phyloP scores from a whole-genome alignment of 1,140 invertebrate genomes.

The Oryzaephilus surinamensis region DNA sequence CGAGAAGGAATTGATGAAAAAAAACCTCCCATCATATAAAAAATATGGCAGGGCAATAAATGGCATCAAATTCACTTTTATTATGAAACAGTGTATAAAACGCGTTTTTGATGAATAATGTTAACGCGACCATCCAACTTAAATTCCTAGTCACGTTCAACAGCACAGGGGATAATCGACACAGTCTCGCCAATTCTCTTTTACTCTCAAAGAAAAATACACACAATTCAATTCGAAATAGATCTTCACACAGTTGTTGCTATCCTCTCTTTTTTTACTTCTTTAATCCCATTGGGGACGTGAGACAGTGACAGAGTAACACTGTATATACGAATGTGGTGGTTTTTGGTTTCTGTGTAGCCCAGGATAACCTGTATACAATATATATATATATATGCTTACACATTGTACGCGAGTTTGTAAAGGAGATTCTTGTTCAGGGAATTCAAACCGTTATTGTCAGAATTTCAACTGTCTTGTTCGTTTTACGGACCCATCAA shows the following conservation, averaged over 20 bases:
- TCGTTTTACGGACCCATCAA: slow-evolving; percentile 17
- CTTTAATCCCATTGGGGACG: no score
- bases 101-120: slow-evolving; percentile 36
- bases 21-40: no score
- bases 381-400: no score
- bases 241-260: no score
- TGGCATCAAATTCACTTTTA: slow-evolving; percentile 34
- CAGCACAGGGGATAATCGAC: slow-evolving; percentile 32
- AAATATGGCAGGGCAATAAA: slow-evolving; percentile 19
- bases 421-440: slow-evolving; percentile 32
- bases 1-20: no score
- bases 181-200: slow-evolving; percentile 22
- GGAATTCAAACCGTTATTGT: slow-evolving; percentile 33
- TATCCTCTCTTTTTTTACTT: no score
- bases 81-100: slow-evolving; percentile 34
- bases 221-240: no score
- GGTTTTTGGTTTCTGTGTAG: no score
- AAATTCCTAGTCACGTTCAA: slow-evolving; percentile 32
- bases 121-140: slow-evolving; percentile 24
- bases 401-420: slow-evolving; percentile 30
- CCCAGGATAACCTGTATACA: slow-evolving; percentile 25
- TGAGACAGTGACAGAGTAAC: no score
- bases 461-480: slow-evolving; percentile 30
- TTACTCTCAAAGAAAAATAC: slow-evolving; percentile 26
- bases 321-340: no score